Percentiles rank a stretch among this genome's conserved stretches.
Conservation (phyloP, 2,888 invertebrate genomes). For the Habroteleia sp. region DNA sequence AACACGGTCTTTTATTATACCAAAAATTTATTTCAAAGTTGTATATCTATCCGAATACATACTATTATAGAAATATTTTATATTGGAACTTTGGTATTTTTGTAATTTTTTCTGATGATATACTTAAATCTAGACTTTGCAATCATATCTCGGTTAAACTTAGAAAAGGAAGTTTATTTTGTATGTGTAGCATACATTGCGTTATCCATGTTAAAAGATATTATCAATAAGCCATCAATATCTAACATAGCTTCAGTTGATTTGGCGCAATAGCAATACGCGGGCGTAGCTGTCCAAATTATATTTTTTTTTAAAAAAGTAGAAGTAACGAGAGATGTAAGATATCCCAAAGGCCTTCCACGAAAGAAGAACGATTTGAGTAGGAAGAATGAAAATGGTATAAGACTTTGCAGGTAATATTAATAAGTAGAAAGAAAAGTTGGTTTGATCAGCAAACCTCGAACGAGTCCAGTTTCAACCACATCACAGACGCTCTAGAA, state of each 20-base stretch:
- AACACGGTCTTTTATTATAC: too few species aligned
- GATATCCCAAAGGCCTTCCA: constrained; percentile 51
- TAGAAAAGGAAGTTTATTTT: constrained; percentile 14
- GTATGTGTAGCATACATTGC: constrained; percentile 24
- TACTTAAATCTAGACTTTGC: too few species aligned
- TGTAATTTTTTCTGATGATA: too few species aligned
- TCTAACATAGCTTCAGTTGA: constrained; percentile 30
- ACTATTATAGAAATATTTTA: too few species aligned
- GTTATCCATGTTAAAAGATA: constrained; percentile 32
- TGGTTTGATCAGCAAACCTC: constrained; percentile 79
- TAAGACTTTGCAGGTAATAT: constrained; percentile 75
- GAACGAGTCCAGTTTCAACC: constrained; percentile 69
- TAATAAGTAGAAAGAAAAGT: constrained; percentile 81
- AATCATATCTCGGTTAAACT: constrained; percentile 19
- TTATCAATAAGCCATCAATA: constrained; percentile 41
- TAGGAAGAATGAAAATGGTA: constrained; percentile 59
- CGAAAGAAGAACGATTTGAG: constrained; percentile 56
- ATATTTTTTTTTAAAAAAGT: constrained; percentile 21
- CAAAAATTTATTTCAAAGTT: too few species aligned
- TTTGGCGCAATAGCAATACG: constrained; percentile 15
- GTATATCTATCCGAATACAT: too few species aligned
- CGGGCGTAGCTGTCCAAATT: constrained; percentile 19
- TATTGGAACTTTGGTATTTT: too few species aligned
- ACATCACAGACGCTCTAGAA: constrained; percentile 76
- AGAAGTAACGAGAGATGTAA: constrained; percentile 53